Base-by-base conservation (phyloP, 2,888 invertebrate species). In the Lottia gigantea region DNA sequence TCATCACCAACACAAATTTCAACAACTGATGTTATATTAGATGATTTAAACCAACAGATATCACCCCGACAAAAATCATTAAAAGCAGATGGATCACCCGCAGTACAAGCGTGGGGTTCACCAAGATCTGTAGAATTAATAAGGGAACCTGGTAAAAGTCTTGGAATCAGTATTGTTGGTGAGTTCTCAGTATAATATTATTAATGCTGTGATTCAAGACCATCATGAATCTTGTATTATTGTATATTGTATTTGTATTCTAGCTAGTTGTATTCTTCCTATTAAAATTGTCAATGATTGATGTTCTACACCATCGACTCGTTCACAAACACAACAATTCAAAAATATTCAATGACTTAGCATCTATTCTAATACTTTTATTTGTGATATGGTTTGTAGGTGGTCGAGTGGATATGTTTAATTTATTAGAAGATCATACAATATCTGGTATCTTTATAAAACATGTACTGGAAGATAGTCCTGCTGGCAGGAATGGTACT, bases 391-490 rank as follows among this genome's bases (percentile, higher is more conserved):
- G 31, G 46, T 19, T 76, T 76, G 12, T 77, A 87, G 86, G 86
- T 71, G 86, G 87, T 14, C 78, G 84, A 66, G 84, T 85, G 23
- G 85, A 95, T 84, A 91, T 95, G 79, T 93, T 92, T 82, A 92
- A 93, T 71, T 91, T 91, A 64, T 90, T 91, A 75, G 91, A 92
- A 69, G 93, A 93, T 69, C 92, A 91, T 74, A 91, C 91, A 66
- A 92, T 97, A 78, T 93, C 96, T 71, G 98, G 98, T 8, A 98
- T 99, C 86, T 99, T 99, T 89, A 96, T 99, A 86, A 98, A 98
- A 89, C 96, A 96, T 84, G 97, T 99, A 0, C 92, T 97, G 16
- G 93, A 95, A 0, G 93, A 95, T 76, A 97, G 96, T 89, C 97
- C 98, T 0, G 99, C 98, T 0, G 97, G 96, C 66, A 91, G 92